phyloP scores from a whole-genome alignment of 2,888 invertebrate species.

The Scaptomyza cyrtandrae region DNA sequence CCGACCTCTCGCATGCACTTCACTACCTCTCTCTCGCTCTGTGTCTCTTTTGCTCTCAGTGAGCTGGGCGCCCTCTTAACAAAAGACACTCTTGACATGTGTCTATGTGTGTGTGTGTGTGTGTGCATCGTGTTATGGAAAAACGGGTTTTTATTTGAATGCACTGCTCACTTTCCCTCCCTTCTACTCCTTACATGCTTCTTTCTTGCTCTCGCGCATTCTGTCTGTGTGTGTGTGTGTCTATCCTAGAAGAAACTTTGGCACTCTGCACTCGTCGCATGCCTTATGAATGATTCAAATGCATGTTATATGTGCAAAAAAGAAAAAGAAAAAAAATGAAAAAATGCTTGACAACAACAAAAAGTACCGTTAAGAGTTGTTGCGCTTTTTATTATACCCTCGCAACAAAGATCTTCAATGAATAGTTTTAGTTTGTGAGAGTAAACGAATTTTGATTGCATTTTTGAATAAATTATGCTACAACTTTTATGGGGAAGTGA shows the following conservation, averaged over 20 bases:
- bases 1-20: constrained; percentile 1
- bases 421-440: not conserved
- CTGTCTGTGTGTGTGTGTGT: constrained; percentile 1
- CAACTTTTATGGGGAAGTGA: not conserved
- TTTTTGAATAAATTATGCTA: not conserved
- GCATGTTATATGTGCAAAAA: constrained; percentile 73
- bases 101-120: constrained; percentile 53
- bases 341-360: constrained; percentile 3
- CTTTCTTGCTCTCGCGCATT: constrained; percentile 8
- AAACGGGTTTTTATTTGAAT: constrained; percentile 64
- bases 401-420: not conserved
- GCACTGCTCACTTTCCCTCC: constrained; percentile 8
- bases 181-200: not conserved
- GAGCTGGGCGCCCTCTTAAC: constrained; percentile 27
- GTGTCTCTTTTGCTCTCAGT: not conserved
- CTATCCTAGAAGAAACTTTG: constrained; percentile 59
- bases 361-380: constrained; percentile 76
- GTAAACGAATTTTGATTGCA: not conserved
- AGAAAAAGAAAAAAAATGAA: constrained; percentile 37
- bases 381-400: constrained; percentile 61
- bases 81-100: constrained; percentile 40
- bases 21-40: not conserved
- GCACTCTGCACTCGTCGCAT: constrained; percentile 61
- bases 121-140: constrained; percentile 56
- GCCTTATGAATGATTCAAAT: constrained; percentile 80